phyloP scores from a whole-genome alignment of 2,888 invertebrate genomes.

The Nesidiocoris tenuis region DNA sequence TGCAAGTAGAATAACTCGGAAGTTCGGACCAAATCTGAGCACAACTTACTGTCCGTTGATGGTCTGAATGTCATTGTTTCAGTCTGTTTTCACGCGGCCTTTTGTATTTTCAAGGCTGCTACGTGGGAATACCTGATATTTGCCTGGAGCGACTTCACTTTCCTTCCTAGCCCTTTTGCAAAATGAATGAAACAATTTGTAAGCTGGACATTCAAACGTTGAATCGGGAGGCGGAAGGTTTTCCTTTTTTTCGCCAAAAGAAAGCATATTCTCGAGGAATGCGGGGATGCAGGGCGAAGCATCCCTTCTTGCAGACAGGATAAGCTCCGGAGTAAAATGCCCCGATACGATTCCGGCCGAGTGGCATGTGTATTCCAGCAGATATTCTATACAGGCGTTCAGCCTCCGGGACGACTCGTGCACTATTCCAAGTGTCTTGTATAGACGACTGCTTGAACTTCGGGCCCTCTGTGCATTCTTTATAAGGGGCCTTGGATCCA shows the following conservation, averaged over 20 bases:
- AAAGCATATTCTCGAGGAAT: too few species aligned
- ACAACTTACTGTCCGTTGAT: too few species aligned
- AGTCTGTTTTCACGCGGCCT: too few species aligned
- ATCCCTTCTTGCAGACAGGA: background rate
- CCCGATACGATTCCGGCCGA: background rate
- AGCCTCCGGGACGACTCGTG: background rate
- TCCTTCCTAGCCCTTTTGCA: background rate
- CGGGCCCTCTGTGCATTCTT: background rate
- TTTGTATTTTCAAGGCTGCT: too few species aligned
- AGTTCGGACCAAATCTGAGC: too few species aligned
- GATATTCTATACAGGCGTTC: background rate
- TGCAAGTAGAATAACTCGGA: too few species aligned
- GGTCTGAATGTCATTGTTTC: too few species aligned
- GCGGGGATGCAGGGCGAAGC: background rate
- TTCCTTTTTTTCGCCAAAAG: too few species aligned
- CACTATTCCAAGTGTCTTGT: background rate
- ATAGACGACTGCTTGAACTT: background rate
- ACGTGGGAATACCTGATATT: too few species aligned
- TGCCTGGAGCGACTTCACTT: too few species aligned
- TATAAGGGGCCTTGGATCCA: background rate
- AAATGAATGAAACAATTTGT: slow-evolving; percentile 36
- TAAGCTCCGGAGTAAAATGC: background rate
- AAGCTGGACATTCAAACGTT: slow-evolving; percentile 34
- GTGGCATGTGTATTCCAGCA: background rate
- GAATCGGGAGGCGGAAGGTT: slow-evolving; percentile 12